A percentile compares a stretch with the other conserved stretches of the same genome.
These are phyloP conservation scores for Sinhomidia bicolor DNA, from an alignment of 2,888 invertebrate species.

Conservation along the genomic window DNA sequence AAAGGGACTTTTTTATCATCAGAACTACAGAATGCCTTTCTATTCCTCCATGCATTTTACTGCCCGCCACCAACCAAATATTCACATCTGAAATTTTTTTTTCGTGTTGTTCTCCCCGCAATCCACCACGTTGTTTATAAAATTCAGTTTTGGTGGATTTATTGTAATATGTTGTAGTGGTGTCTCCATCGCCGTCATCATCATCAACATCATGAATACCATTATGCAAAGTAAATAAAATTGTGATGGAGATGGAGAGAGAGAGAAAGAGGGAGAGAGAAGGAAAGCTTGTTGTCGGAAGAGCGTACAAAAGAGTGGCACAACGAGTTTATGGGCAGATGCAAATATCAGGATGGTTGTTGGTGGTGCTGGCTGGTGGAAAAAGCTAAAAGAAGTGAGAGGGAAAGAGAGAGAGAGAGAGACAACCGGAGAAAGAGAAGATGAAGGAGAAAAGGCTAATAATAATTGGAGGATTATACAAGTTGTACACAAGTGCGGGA, in stretches of 20 bases:
- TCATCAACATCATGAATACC: neutral
- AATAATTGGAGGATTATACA: neutral
- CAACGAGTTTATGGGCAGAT: too few relatives aligned
- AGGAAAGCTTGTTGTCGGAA: too few relatives aligned
- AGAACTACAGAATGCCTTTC: too few relatives aligned
- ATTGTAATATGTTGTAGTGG: neutral
- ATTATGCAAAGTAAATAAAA: conserved; percentile 28
- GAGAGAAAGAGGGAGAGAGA: too few relatives aligned
- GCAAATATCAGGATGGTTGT: too few relatives aligned
- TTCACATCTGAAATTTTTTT: too few relatives aligned
- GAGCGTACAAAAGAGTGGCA: too few relatives aligned
- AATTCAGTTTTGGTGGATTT: neutral
- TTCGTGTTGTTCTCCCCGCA: too few relatives aligned
- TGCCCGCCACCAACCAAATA: too few relatives aligned
- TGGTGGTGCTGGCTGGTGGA: too few relatives aligned
- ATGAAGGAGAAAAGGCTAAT: neutral
- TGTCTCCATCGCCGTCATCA: neutral
- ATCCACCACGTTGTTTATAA: neutral
- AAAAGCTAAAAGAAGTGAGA: neutral
- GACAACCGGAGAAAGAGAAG: neutral
- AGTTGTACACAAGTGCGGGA: neutral
- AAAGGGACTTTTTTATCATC: too few relatives aligned
- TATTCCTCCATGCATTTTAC: too few relatives aligned
- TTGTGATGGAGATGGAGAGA: neutral
- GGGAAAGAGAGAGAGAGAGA: conserved; percentile 3